Conservation (phyloP, 2,113 vertebrate species). For the Dipodomys merriami region DNA sequence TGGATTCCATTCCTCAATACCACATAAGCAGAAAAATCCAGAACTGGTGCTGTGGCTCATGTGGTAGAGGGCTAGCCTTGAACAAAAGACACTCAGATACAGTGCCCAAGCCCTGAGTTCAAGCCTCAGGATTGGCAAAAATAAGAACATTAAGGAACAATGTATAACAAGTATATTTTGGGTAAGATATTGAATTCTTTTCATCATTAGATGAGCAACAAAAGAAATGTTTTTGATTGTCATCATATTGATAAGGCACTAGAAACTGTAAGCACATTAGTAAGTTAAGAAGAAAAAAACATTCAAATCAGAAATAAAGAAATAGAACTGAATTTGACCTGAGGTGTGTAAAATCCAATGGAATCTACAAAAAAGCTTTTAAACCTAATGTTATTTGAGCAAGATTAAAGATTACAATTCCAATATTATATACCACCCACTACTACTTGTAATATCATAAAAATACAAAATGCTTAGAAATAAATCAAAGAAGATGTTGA, state of each 20-base stretch:
- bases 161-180: too few relatives aligned
- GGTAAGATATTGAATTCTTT: background rate
- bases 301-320: slow-evolving; percentile 28
- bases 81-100: too few relatives aligned
- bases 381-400: background rate
- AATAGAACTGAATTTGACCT: background rate
- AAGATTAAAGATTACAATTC: background rate
- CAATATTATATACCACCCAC: background rate
- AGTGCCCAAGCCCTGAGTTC: too few relatives aligned
- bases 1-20: too few relatives aligned
- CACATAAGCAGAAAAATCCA: too few relatives aligned
- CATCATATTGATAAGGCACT: too few relatives aligned
- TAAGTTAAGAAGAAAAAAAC: background rate
- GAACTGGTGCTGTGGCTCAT: too few relatives aligned
- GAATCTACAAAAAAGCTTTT: background rate
- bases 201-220: too few relatives aligned
- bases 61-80: too few relatives aligned
- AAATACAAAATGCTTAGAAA: background rate
- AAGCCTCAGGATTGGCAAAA: too few relatives aligned
- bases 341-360: background rate
- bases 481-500: background rate
- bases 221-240: too few relatives aligned
- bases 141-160: too few relatives aligned
- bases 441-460: background rate
- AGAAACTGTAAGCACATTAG: background rate